phyloP scores from a whole-genome alignment of 2,113 vertebrate species.

The Pyrgilauda ruficollis region DNA sequence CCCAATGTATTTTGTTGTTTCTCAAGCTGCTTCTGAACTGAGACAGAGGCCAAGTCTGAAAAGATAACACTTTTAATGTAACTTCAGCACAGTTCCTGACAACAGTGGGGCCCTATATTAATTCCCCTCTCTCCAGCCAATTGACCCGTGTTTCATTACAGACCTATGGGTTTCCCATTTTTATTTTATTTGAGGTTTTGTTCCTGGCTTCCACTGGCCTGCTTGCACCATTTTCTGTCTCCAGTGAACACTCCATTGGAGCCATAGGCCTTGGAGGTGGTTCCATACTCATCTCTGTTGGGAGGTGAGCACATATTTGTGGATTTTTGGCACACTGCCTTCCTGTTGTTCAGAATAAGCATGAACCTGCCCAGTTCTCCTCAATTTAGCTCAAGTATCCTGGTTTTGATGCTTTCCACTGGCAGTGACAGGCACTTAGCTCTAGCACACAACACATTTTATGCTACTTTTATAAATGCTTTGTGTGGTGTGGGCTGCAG shows the following conservation, averaged over 20 bases:
- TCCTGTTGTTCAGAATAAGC: background rate
- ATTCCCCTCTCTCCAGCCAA: background rate
- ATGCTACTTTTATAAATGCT: background rate
- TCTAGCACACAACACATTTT: background rate
- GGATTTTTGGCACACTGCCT: fast-evolving
- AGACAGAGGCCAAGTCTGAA: background rate
- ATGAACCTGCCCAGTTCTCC: background rate
- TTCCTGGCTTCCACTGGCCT: background rate
- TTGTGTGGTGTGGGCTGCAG: background rate
- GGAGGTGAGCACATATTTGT: background rate
- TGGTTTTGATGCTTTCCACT: background rate
- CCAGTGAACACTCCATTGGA: background rate
- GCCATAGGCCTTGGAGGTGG: background rate
- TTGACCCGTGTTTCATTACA: background rate
- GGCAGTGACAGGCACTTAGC: background rate
- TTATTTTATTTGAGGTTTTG: background rate
- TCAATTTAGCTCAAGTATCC: background rate
- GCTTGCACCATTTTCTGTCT: background rate
- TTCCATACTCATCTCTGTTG: background rate
- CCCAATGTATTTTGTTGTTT: background rate
- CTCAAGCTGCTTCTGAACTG: background rate
- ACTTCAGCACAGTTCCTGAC: background rate
- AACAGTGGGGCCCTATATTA: fast-evolving
- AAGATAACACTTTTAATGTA: background rate
- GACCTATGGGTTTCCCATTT: background rate